Evolutionary conservation across 2,113 vertebrate genomes (phyloP), one percentile per base, ranked within the genome.

Genomic region (Mugil cephalus): DNA sequence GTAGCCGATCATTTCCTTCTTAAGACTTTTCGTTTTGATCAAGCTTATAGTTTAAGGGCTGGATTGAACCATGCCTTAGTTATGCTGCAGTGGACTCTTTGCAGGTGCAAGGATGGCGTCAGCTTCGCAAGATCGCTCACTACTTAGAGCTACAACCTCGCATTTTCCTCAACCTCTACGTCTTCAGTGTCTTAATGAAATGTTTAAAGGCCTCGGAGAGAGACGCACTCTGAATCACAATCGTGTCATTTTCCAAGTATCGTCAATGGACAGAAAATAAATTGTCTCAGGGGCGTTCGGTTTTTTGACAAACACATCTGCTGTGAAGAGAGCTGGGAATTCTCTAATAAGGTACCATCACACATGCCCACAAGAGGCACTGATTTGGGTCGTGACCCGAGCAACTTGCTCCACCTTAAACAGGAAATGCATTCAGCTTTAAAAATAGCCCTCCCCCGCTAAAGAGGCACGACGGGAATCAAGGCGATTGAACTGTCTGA

Each of bases 391-490:
- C 63, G 56, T 55, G 43, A 72, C 70, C 70, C 42, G 0, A 0
- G 52, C 46, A 63, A 74, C 2, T 40, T 19, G 17, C 60, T 64
- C 12, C 36, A 40, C 64, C 45, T 67, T 40, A 50, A 40, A 68
- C 7, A 61, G 48, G 39, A 69, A 50, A 68, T 8, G n/a, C 11
- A 43, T 66, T 58, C 35, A 46, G 8, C 40, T 74, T 4, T n/a
- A n/a, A 61, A 74, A 74, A 77, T 74, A 38, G 39, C 53, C 63
- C 4, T 68, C 61, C 65, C 61, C 65, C 40, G 12, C 39, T 8
- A 46, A 34, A 61, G 51, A 77, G 50, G 64, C 63, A 79, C n/a
- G 45, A 30, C n/a, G 10, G 56, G 34, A n/a, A 55, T 80, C 39
- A 66, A 39, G 14, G 70, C 34, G 36, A 3, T 5, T 30, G 24